Evolutionary conservation across 2,113 vertebrate species (phyloP).

Genomic region (Oplegnathus fasciatus): DNA sequence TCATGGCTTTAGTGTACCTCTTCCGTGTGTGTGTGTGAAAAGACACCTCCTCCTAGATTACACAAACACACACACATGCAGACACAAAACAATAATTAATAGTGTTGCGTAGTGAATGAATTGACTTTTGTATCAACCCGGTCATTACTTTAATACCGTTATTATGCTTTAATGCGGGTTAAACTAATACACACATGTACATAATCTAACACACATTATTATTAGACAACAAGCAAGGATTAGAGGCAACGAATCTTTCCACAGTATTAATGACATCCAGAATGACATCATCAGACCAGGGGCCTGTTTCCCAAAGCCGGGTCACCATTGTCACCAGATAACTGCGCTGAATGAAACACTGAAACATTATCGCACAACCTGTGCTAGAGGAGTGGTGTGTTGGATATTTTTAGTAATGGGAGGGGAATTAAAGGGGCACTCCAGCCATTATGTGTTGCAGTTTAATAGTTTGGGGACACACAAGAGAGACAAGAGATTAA

Average conservation of each 20-base stretch:
- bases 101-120: conserved; percentile 16
- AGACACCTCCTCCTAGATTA: conserved; percentile 14
- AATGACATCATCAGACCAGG: conserved; percentile 33
- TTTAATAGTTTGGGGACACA: background rate
- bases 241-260: background rate
- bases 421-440: background rate
- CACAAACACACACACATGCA: conserved; percentile 15
- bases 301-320: background rate
- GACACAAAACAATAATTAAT: conserved; percentile 53
- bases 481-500: background rate
- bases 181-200: conserved; percentile 24
- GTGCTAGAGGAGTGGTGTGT: background rate
- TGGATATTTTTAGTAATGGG: background rate
- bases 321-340: background rate
- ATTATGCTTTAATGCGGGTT: conserved; percentile 37
- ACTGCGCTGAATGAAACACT: background rate
- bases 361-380: background rate
- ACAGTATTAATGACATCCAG: conserved; percentile 9
- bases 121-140: conserved; percentile 25
- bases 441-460: background rate
- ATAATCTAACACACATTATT: conserved; percentile 17
- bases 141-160: conserved; percentile 40
- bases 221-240: conserved; percentile 26
- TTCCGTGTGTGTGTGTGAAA: conserved; percentile 19
- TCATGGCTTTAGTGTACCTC: conserved; percentile 69